phyloP scores from a whole-genome alignment of 2,797 vertebrate species.

The Cossypha caffra region DNA sequence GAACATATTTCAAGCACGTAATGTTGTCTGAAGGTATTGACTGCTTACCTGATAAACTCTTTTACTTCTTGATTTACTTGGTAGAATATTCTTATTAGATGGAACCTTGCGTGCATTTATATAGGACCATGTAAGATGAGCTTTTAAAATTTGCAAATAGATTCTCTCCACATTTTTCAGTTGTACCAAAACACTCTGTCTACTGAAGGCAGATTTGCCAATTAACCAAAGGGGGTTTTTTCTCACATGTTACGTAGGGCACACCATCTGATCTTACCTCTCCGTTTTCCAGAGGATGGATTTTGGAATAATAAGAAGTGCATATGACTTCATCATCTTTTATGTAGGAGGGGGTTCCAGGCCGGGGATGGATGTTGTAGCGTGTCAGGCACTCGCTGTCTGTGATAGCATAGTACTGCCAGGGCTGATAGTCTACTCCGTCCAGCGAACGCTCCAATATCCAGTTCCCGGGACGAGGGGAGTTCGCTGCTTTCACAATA shows the following conservation, averaged over 20 bases:
- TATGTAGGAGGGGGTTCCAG: conserved; percentile 87
- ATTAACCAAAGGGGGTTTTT: not conserved
- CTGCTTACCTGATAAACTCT: not conserved
- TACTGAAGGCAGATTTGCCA: not conserved
- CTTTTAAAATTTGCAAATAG: not conserved
- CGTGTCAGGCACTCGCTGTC: conserved; percentile 92
- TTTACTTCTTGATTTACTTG: not conserved
- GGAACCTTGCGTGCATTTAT: not conserved
- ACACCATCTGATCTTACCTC: conserved; percentile 84
- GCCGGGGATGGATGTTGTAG: conserved; percentile 88
- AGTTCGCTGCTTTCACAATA: conserved; percentile 95
- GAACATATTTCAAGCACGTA: not conserved
- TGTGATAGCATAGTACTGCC: conserved; percentile 96
- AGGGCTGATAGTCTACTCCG: conserved; percentile 85
- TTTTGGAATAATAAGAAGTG: conserved; percentile 95
- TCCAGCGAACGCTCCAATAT: conserved; percentile 92
- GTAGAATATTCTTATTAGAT: not conserved
- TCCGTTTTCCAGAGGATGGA: conserved; percentile 96
- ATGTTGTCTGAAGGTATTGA: not conserved
- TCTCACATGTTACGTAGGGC: not conserved
- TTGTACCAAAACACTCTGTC: not conserved
- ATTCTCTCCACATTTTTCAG: not conserved
- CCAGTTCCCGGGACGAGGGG: conserved; percentile 95
- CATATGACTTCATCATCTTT: conserved; percentile 96
- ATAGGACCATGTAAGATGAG: rapidly evolving